Evolutionary conservation across 2,113 vertebrate species (phyloP).

Genomic region (Anguilla japonica): DNA sequence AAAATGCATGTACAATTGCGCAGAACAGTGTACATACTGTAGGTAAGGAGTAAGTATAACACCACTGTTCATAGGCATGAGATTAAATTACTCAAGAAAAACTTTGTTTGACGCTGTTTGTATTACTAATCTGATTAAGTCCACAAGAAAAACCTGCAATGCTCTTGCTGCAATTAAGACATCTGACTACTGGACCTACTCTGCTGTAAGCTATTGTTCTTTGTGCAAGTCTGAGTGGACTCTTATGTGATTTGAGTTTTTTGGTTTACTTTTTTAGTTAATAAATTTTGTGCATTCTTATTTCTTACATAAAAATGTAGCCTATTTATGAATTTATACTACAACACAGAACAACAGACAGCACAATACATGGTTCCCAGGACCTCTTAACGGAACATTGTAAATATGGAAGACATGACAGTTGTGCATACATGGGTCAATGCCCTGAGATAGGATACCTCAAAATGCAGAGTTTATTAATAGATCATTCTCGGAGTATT

Average conservation of each 20-base stretch:
- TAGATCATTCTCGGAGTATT: slow-evolving; percentile 8
- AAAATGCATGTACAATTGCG: not conserved
- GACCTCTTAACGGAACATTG: too few species aligned
- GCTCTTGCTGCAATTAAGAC: slow-evolving; percentile 9
- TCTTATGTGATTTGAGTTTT: not conserved
- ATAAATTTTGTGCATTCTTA: not conserved
- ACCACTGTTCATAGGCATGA: not conserved
- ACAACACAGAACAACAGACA: not conserved
- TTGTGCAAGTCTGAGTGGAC: not conserved
- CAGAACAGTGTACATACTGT: slow-evolving; percentile 6
- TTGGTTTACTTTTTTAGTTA: not conserved
- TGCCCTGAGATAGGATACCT: not conserved
- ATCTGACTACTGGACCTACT: not conserved
- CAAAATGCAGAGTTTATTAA: slow-evolving; percentile 9
- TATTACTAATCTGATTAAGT: slow-evolving; percentile 67
- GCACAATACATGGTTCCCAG: not conserved
- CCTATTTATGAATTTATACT: too few species aligned
- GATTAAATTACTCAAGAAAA: slow-evolving; percentile 50
- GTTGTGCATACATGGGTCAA: not conserved
- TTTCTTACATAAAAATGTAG: not conserved
- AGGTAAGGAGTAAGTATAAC: slow-evolving; percentile 21
- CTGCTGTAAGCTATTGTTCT: not conserved
- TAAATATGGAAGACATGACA: not conserved
- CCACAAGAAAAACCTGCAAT: not conserved
- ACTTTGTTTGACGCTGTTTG: slow-evolving; percentile 33